These are phyloP conservation scores for Dryobotodes eremita DNA, from an alignment of 2,888 invertebrate genomes.

Conservation along the genomic window DNA sequence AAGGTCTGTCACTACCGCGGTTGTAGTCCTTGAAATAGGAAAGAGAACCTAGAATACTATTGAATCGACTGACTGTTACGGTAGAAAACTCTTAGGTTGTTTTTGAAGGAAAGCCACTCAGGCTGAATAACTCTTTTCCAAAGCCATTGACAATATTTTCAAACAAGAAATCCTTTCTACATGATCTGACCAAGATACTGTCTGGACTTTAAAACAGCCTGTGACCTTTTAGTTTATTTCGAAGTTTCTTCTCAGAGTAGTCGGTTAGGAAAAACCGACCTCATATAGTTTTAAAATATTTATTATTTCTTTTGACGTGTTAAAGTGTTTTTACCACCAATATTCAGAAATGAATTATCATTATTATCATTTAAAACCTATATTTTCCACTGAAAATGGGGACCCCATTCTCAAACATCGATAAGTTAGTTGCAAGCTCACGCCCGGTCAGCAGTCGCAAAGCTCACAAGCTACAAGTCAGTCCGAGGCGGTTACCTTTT, in stretches of 20 bases:
- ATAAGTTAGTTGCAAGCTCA: conserved; percentile 5
- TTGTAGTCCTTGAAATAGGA: neutral
- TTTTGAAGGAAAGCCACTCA: neutral
- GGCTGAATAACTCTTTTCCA: neutral
- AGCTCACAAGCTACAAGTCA: conserved; percentile 31
- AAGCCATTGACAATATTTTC: neutral
- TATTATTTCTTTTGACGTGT: neutral
- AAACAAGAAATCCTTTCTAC: neutral
- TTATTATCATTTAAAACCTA: neutral
- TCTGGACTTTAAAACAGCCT: neutral
- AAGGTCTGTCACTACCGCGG: neutral
- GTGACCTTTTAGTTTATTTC: neutral
- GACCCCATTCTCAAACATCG: neutral
- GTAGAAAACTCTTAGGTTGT: neutral
- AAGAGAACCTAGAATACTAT: neutral
- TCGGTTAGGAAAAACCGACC: neutral
- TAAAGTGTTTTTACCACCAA: neutral
- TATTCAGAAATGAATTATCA: neutral
- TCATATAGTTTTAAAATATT: too few relatives aligned
- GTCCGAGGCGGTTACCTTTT: conserved; percentile 32
- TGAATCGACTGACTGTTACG: neutral
- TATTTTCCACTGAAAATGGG: neutral
- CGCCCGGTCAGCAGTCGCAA: conserved; percentile 1
- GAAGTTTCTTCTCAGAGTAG: neutral
- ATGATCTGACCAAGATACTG: neutral